phyloP scores from a whole-genome alignment of 2,888 invertebrate species.

The Plebejus melissa region DNA sequence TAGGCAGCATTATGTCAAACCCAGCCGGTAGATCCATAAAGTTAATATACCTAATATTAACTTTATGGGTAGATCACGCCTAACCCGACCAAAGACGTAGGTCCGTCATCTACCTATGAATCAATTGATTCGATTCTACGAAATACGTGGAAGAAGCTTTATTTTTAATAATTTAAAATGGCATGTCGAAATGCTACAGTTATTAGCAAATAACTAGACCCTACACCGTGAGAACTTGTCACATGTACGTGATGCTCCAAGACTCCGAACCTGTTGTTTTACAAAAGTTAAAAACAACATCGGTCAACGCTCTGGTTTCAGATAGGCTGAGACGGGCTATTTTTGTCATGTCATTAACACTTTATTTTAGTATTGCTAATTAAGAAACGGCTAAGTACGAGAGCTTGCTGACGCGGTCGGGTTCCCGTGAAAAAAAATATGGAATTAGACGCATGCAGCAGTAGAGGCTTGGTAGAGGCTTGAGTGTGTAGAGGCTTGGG shows the following conservation, averaged over 20 bases:
- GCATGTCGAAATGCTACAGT: background rate
- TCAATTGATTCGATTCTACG: background rate
- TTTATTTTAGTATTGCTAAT: slow-evolving; percentile 25
- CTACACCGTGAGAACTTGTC: background rate
- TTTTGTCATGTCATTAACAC: slow-evolving; percentile 25
- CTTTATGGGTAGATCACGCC: no score
- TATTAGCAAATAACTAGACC: background rate
- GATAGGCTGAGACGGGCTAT: background rate
- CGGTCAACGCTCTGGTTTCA: slow-evolving; percentile 16
- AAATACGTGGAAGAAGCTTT: background rate
- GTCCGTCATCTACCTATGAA: no score
- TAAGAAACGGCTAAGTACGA: background rate
- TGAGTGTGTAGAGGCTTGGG: no score
- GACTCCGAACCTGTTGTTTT: slow-evolving; percentile 3
- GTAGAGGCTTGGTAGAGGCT: no score
- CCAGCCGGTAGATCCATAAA: no score
- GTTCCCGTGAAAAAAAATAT: background rate
- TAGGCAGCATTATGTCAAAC: no score
- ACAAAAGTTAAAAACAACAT: slow-evolving; percentile 13
- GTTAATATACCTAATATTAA: no score
- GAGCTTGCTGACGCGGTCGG: background rate
- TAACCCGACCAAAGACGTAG: no score
- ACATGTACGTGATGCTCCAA: background rate
- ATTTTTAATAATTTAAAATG: background rate
- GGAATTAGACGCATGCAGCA: no score